Percentiles rank a stretch among this genome's conserved stretches.
These are phyloP conservation scores for Jacana jacana DNA, from an alignment of 2,113 vertebrate species.

Conservation along the genomic window DNA sequence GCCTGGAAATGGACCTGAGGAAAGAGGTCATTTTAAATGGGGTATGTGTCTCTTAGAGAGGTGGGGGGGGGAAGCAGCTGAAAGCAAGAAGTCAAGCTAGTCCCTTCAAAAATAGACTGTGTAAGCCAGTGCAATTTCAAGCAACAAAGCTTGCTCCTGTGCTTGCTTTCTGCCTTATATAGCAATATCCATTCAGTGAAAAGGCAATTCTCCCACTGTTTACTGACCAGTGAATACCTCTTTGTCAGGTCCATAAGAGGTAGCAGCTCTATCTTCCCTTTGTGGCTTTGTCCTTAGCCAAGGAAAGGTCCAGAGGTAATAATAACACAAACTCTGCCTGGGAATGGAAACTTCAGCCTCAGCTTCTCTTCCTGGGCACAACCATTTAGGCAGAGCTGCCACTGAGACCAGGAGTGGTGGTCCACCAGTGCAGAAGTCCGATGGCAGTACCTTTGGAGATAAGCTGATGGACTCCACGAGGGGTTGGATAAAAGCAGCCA, in stretches of 20 bases:
- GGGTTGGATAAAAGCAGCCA: background rate
- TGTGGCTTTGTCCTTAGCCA: background rate
- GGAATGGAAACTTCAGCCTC: background rate
- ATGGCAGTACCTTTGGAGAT: background rate
- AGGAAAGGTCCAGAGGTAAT: background rate
- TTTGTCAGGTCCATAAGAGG: background rate
- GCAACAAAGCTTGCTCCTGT: slow-evolving; percentile 29
- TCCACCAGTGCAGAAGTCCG: background rate
- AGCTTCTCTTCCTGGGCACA: background rate
- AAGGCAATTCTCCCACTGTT: background rate
- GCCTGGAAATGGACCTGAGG: slow-evolving; percentile 31
- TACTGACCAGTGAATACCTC: background rate
- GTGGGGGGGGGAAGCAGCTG: no score
- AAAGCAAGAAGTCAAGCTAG: slow-evolving; percentile 32
- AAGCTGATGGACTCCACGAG: fast-evolving
- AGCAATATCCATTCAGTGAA: slow-evolving; percentile 43
- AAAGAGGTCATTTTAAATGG: slow-evolving; percentile 35
- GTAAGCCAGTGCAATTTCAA: slow-evolving; percentile 36
- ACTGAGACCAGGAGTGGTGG: background rate
- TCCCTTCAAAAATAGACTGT: slow-evolving; percentile 42
- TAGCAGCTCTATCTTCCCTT: background rate
- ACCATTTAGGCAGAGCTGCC: background rate
- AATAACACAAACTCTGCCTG: background rate
- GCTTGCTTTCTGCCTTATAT: slow-evolving; percentile 38
- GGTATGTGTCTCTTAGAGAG: background rate